Conservation (phyloP, 2,888 invertebrate genomes). For the Didymodactylos carnosus region DNA sequence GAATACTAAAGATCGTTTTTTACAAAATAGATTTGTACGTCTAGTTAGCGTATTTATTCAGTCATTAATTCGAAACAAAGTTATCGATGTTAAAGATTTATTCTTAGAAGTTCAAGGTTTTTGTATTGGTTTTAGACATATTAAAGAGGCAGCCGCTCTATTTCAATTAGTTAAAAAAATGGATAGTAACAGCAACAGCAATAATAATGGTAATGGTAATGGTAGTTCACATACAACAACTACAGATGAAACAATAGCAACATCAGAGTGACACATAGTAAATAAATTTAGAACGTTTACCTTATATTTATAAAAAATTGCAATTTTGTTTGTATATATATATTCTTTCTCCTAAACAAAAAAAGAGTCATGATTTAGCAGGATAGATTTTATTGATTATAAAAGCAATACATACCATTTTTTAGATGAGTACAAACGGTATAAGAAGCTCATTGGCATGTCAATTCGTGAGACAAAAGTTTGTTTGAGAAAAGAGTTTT, state of each 20-base stretch:
- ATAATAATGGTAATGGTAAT: background rate
- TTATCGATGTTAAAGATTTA: slow-evolving; percentile 81
- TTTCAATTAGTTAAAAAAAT: background rate
- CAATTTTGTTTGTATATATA: no score
- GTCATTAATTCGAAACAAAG: slow-evolving; percentile 82
- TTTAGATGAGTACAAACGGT: no score
- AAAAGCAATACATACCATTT: no score
- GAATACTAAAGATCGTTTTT: slow-evolving; percentile 65
- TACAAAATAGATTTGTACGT: slow-evolving; percentile 83
- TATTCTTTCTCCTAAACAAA: no score
- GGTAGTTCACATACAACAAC: background rate
- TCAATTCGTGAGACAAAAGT: no score
- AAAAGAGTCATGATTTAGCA: no score
- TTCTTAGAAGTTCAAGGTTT: background rate
- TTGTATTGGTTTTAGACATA: background rate
- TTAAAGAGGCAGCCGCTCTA: background rate
- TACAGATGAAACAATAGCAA: background rate
- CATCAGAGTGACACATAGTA: no score
- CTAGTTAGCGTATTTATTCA: slow-evolving; percentile 91
- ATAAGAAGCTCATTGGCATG: no score
- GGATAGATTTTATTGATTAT: no score
- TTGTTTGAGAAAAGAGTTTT: no score
- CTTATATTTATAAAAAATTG: no score
- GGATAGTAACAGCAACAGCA: background rate
- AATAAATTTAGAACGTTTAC: no score